Evolutionary conservation across 2,888 invertebrate species (phyloP).

Genomic region (Tachina grossa): DNA sequence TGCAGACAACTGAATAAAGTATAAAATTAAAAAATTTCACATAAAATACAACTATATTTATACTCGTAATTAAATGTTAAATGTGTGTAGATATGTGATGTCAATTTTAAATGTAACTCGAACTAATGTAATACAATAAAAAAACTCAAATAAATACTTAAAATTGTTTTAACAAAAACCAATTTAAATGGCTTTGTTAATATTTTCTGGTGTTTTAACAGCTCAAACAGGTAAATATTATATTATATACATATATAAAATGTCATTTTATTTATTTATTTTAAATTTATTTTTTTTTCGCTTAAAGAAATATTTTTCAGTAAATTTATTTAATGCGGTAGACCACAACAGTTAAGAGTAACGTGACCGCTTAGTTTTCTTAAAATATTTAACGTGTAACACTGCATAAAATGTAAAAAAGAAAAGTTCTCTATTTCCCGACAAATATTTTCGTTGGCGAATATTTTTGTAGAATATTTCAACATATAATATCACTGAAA

Average conservation of each 20-base stretch:
- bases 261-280: background rate
- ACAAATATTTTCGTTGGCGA: too few species aligned
- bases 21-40: conserved; percentile 15
- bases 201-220: conserved; percentile 3
- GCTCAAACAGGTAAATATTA: conserved; percentile 7
- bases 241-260: too few species aligned
- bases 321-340: background rate
- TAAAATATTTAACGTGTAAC: too few species aligned
- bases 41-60: conserved; percentile 45
- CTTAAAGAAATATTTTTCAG: background rate
- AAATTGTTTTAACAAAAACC: conserved; percentile 65
- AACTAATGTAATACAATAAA: conserved; percentile 48
- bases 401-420: too few species aligned
- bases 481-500: too few species aligned
- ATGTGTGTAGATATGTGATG: conserved; percentile 71
- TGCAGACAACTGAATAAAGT: conserved; percentile 17
- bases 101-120: conserved; percentile 71
- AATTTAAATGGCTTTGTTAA: conserved; percentile 33
- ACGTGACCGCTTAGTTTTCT: background rate
- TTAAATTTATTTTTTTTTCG: conserved; percentile 1
- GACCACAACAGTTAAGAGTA: background rate
- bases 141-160: conserved; percentile 52
- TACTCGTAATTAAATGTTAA: conserved; percentile 66
- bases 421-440: too few species aligned
- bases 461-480: too few species aligned